Evolutionary conservation across 1,140 invertebrate species (phyloP), one percentile per base, ranked within the genome.

Genomic region (Charaxes varanes): DNA sequence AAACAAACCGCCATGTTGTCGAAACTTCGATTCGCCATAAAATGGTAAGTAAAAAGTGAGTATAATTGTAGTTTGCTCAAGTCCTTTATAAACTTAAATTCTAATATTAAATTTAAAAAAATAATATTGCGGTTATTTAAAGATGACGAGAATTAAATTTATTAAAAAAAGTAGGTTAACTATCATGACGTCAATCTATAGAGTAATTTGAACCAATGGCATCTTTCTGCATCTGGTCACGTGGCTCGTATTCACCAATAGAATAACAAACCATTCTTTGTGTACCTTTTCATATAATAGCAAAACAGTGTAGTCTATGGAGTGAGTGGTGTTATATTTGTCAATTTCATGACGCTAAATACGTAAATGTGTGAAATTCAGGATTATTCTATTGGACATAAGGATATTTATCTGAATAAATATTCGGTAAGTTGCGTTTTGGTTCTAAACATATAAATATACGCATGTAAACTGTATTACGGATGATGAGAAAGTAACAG

Each of bases 1-100:
- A 85, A 85, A 85, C 81, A 84, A 84, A 84, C 80, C 79, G 79
- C 81, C 81, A 84, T 85, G 67, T 85, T 84, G 79, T 77, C 67
- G 61, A 68, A 65, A 72, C 62, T 62, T 50, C 50, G 61, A 64
- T 33, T 52, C 42, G 46, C 48, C 51, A 22, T 50, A 55, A n/a
- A 49, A 38, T 23, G 55, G 65, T 64, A 70, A 67, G 59, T 61
- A 31, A 10, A n/a, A 10, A 5, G 3, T 23, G 10, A 4, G 22
- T 23, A 23, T n/a, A 31, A 0, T 8, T 1, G 4, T 17, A 12
- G n/a, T n/a, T 17, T 8, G 23, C 4, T 51, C 61, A 58, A 69
- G 51, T 60, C 48, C 38, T 47, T 28, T 18, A 15, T 13, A 34
- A 34, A 31, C 23, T 18, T 13, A 22, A 41, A 11, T 14, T 8